Base-by-base conservation (phyloP, 1,140 invertebrate species). In the Copidosoma floridanum region DNA sequence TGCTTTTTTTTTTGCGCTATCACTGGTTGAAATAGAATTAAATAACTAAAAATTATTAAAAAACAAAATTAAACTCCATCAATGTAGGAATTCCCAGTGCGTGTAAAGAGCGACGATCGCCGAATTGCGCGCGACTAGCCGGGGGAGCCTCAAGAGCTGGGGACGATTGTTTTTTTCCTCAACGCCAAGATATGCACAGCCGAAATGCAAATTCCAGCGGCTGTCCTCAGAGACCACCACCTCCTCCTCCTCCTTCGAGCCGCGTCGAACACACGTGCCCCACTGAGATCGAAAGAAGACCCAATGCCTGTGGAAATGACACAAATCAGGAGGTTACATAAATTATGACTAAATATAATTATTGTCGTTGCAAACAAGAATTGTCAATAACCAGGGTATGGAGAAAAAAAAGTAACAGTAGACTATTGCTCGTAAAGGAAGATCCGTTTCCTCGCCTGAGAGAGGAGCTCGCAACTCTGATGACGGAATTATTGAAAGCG, bases 401-500 rank as follows among this genome's bases (percentile, higher is more conserved):
- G 12, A n/a, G 4, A 48, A 48, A 1, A n/a, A 26, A 47, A 48
- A 48, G 1, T 48, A 27, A 44, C 5, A 43, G 10, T 2, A 43
- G 11, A 10, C 8, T 16, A 24, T 29, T 5, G 3, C 14, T 29
- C 14, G 3, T 24, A 24, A 16, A 86, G 84, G 82, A 16, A 4
- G 53, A 62, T 0, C 60, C 56, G n/a, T 14, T 62, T 12, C 21
- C 26, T 4, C 27, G 23, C 41, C 44, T 62, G 86, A 87, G 69
- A 76, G 77, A 24, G 84, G 86, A 65, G 82, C 87, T 1, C 81
- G 81, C 47, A 80, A n/a, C 78, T 20, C 84, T 88, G 52, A 84
- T 86, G 57, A 79, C 81, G 67, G 83, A 87, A 66, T 64, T 87
- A 44, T 77, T 77, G 1, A 81, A 81, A 11, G 83, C 87, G 7